phyloP scores from a whole-genome alignment of 2,888 invertebrate genomes.

The Chymomyza fuscimana region DNA sequence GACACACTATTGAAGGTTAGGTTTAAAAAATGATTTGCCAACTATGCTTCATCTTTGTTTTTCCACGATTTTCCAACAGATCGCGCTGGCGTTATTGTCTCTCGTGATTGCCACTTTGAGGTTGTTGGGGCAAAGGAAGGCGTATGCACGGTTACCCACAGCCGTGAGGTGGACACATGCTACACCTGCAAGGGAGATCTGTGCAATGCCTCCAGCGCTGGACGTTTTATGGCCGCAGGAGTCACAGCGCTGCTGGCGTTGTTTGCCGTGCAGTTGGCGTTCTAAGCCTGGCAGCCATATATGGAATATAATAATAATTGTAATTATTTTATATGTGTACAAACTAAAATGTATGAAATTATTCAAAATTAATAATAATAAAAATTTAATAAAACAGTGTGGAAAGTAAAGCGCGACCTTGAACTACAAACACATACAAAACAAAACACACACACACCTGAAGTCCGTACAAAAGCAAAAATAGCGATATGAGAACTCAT shows the following conservation, averaged over 20 bases:
- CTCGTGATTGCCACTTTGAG: slow-evolving; percentile 78
- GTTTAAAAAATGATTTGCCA: not conserved
- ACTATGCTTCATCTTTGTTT: not conserved
- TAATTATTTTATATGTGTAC: slow-evolving; percentile 3
- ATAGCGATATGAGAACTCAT: no score
- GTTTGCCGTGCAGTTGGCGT: slow-evolving; percentile 59
- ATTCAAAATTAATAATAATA: slow-evolving; percentile 8
- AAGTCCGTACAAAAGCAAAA: no score
- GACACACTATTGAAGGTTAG: no score
- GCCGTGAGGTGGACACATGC: slow-evolving; percentile 79
- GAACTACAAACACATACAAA: not conserved
- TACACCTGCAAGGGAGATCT: slow-evolving; percentile 85
- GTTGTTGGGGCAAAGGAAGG: slow-evolving; percentile 70
- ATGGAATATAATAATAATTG: slow-evolving; percentile 15
- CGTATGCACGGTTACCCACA: slow-evolving; percentile 75
- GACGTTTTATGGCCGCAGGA: slow-evolving; percentile 61
- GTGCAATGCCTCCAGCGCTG: slow-evolving; percentile 82
- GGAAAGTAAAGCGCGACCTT: not conserved
- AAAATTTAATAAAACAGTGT: slow-evolving; percentile 15
- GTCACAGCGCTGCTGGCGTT: slow-evolving; percentile 63
- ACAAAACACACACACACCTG: not conserved
- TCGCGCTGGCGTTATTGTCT: slow-evolving; percentile 75
- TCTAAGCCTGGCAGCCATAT: slow-evolving; percentile 48
- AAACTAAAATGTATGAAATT: slow-evolving; percentile 29
- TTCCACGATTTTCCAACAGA: slow-evolving; percentile 42